Base-by-base conservation (phyloP, 2,797 vertebrate genomes). In the Hippocampus kuda region DNA sequence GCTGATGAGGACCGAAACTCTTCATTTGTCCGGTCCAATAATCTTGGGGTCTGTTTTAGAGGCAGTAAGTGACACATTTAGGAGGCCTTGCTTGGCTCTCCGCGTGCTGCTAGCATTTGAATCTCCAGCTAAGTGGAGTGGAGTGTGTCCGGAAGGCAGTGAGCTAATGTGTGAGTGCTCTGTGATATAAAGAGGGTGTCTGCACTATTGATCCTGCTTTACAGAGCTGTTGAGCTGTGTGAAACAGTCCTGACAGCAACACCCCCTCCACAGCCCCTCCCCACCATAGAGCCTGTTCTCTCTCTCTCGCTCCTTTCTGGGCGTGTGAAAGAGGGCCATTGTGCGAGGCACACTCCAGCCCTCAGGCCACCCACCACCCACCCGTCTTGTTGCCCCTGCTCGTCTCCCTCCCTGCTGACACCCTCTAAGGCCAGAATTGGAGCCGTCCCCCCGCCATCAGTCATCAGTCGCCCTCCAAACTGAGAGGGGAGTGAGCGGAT, bases 341-440 rank as follows among this genome's bases (percentile, higher is more conserved):
- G 94, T 98, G 87, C 48, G 64, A 92, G 92, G 87, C 93, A 90
- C 95, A 90, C 92, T 93, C 91, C 89, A 88, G 88, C 91, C 92
- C 90, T 88, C 84, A 90, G 91, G 91, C 88, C 87, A 85, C 87
- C 92, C 90, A 90, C 84, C 86, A 83, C 89, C 84, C 86, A 83
- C 89, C 62, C 56, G 65, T 86, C 87, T 90, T 46, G 44, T 76
- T 80, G 44, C 77, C 74, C 74, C 34, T 38, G 34, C 83, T 78
- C 71, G 68, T 74, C 74, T 78, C 70, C 75, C 82, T 88, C 51
- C 70, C 70, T 2, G 69, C 80, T 70, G 77, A 71, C 38, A 59
- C 74, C 70, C 70, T 76, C 69, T 78, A 75, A 88, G 89, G 92
- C 90, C 89, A 92, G 89, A 93, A 89, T 90, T 92, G 89, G 88